These are phyloP conservation scores for Zoanthus solanderi DNA, from an alignment of 92 coral and sea anemone species.

Conservation along the genomic window DNA sequence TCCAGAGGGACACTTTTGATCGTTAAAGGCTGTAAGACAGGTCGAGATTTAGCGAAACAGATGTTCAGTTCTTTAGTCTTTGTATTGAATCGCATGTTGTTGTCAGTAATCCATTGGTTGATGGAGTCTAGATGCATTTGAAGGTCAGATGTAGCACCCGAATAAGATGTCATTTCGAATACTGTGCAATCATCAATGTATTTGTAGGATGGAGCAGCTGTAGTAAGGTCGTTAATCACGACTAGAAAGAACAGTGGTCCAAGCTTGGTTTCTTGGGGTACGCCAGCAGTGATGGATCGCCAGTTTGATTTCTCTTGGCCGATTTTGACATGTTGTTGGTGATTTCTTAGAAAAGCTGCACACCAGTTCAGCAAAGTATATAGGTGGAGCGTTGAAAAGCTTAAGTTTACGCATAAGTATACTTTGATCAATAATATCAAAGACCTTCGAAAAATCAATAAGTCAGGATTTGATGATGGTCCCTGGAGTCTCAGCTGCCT, in stretches of 20 bases:
- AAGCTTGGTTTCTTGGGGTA: slow-evolving; percentile 62
- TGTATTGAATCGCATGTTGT: no score
- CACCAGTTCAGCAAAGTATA: slow-evolving; percentile 60
- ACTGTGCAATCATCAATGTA: slow-evolving; percentile 43
- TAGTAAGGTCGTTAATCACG: not conserved
- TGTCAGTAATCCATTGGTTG: no score
- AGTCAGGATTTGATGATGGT: slow-evolving; percentile 61
- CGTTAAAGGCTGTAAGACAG: no score
- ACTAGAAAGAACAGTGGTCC: slow-evolving; percentile 65
- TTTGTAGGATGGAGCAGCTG: slow-evolving; percentile 20
- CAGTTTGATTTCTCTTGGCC: slow-evolving; percentile 46
- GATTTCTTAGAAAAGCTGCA: slow-evolving; percentile 59
- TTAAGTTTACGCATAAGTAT: slow-evolving; percentile 56
- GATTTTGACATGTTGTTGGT: slow-evolving; percentile 58
- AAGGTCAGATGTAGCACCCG: not conserved
- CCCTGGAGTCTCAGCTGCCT: slow-evolving; percentile 42
- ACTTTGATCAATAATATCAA: slow-evolving; percentile 62
- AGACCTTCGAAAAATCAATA: slow-evolving; percentile 73
- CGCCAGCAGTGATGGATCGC: slow-evolving; percentile 51
- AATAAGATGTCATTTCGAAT: not conserved
- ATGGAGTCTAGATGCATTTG: no score
- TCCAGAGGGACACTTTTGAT: no score
- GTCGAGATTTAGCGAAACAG: no score
- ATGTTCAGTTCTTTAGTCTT: no score
- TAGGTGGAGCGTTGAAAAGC: slow-evolving; percentile 48